These are phyloP conservation scores for Oscheius sp. DNA, from an alignment of 2,888 invertebrate genomes.

Conservation along the genomic window DNA sequence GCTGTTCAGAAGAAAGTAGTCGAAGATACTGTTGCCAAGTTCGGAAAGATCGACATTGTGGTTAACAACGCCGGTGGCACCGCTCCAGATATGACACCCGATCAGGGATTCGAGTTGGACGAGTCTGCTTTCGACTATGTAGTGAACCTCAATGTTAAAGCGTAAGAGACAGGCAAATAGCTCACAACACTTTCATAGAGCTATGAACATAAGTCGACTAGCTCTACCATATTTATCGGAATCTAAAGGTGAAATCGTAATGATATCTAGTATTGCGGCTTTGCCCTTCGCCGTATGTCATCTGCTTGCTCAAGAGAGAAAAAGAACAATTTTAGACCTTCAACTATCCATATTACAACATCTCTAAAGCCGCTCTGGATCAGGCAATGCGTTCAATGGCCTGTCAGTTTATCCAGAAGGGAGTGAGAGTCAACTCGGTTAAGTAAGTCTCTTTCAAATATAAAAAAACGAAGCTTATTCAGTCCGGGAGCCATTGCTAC, in stretches of 20 bases:
- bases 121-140: conserved; percentile 30
- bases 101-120: conserved; percentile 18
- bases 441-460: conserved; percentile 25
- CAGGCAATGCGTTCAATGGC: conserved; percentile 36
- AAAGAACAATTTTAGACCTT: conserved; percentile 11
- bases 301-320: not conserved
- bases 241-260: conserved; percentile 43
- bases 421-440: conserved; percentile 36
- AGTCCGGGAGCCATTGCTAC: conserved; percentile 44
- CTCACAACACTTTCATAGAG: conserved; percentile 32
- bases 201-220: conserved; percentile 41
- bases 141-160: conserved; percentile 27
- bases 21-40: conserved; percentile 39
- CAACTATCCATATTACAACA: conserved; percentile 31
- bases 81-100: conserved; percentile 16
- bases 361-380: conserved; percentile 37
- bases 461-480: not conserved
- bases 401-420: conserved; percentile 20
- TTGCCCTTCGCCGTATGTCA: conserved; percentile 15
- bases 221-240: conserved; percentile 39
- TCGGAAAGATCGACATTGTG: conserved; percentile 41
- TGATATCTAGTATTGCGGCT: conserved; percentile 40
- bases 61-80: conserved; percentile 38
- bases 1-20: conserved; percentile 39
- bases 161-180: conserved; percentile 14